Evolutionary conservation across 2,113 vertebrate species (phyloP).

Genomic region (Rhinopomastus cyanomelas): DNA sequence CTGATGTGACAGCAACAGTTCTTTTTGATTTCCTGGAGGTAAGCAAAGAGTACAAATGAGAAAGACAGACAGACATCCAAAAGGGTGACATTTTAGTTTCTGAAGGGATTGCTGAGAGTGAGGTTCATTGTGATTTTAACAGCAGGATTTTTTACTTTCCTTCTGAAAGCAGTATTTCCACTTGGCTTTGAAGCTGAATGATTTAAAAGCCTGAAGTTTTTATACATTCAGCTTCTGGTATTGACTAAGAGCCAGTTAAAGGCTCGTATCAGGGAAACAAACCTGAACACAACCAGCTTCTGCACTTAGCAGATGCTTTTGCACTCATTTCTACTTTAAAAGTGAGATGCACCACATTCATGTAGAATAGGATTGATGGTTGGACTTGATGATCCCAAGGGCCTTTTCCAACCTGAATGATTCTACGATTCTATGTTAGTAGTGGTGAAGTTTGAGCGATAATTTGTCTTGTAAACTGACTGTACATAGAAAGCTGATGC

Average conservation of each 20-base stretch:
- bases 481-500: neutral
- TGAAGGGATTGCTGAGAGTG: neutral
- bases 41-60: too few species aligned
- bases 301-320: neutral
- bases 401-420: too few species aligned
- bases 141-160: neutral
- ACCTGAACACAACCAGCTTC: neutral
- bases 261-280: neutral
- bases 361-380: too few species aligned
- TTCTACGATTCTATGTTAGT: neutral
- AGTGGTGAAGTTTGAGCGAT: neutral
- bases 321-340: too few species aligned
- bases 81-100: neutral
- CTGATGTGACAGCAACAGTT: constrained; percentile 90
- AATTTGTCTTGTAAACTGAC: neutral
- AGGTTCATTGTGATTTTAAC: neutral
- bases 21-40: constrained; percentile 95
- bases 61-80: too few species aligned
- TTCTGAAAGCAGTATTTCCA: neutral
- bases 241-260: neutral
- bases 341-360: too few species aligned
- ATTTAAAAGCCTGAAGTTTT: neutral
- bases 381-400: too few species aligned
- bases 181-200: rapidly evolving
- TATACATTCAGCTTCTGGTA: neutral